A percentile compares a stretch with the other conserved stretches of the same genome.
Conservation (phyloP, 1,140 invertebrate species). For the Leptopilina clavipes region DNA sequence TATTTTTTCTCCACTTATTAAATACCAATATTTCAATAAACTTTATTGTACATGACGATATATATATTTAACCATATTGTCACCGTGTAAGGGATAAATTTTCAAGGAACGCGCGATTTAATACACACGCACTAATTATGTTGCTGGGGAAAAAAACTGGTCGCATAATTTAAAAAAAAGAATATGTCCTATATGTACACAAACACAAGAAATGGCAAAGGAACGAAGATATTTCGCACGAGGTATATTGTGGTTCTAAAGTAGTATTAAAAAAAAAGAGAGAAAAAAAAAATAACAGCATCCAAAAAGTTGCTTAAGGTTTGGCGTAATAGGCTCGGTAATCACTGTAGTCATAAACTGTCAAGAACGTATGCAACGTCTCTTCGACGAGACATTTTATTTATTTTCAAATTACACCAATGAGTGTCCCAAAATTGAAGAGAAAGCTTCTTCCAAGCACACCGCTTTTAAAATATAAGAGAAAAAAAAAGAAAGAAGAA, state of each 20-base stretch:
- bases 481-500: neutral
- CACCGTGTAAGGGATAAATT: slow-evolving; percentile 23
- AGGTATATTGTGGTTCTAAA: slow-evolving; percentile 17
- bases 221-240: slow-evolving; percentile 16
- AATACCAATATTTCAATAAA: neutral
- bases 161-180: slow-evolving; percentile 26
- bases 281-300: slow-evolving; percentile 21
- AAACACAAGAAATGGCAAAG: neutral
- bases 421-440: slow-evolving; percentile 21
- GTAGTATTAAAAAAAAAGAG: neutral
- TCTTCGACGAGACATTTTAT: slow-evolving; percentile 35
- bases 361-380: neutral
- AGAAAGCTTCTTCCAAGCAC: slow-evolving; percentile 23
- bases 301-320: slow-evolving; percentile 22
- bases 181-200: neutral
- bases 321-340: slow-evolving; percentile 33
- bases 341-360: slow-evolving; percentile 29
- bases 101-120: neutral
- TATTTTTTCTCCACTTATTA: neutral
- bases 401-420: slow-evolving; percentile 35
- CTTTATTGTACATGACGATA: neutral
- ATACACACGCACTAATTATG: slow-evolving; percentile 31
- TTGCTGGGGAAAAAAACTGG: neutral
- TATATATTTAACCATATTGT: neutral
- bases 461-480: neutral